Evolutionary conservation across 2,797 vertebrate species (phyloP).

Genomic region (Momotus momota): DNA sequence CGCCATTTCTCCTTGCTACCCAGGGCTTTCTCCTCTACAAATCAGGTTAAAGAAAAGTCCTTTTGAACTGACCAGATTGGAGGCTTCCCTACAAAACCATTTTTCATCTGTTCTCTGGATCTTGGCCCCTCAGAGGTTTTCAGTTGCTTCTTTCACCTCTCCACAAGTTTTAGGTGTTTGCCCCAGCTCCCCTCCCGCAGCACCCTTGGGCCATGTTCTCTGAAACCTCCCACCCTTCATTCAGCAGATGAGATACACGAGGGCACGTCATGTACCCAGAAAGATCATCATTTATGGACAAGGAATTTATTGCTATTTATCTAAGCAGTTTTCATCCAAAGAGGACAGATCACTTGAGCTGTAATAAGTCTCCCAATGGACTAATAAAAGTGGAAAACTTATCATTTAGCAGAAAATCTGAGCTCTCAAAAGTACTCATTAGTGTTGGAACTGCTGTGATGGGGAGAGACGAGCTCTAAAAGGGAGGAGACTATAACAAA

Average conservation of each 20-base stretch:
- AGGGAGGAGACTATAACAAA: constrained; percentile 40
- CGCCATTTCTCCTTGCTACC: not conserved
- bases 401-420: constrained; percentile 38
- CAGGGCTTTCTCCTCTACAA: not conserved
- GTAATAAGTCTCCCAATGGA: constrained; percentile 12
- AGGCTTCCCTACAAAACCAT: not conserved
- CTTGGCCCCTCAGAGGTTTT: not conserved
- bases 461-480: not conserved
- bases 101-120: not conserved
- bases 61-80: not conserved
- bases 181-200: not conserved
- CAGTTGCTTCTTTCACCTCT: not conserved
- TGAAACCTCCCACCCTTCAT: not conserved
- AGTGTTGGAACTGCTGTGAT: not conserved
- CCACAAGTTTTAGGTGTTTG: not conserved
- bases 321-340: constrained; percentile 38
- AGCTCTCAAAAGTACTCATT: constrained; percentile 19
- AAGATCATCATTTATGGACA: not conserved
- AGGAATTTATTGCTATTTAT: constrained; percentile 4
- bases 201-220: not conserved
- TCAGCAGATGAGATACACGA: not conserved
- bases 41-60: not conserved
- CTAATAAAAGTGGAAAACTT: not conserved
- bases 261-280: not conserved
- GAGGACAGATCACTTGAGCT: not conserved